A percentile compares a stretch with the other conserved stretches of the same genome.
These are phyloP conservation scores for Rhodophaea formosa DNA, from an alignment of 2,888 invertebrate species.

Conservation along the genomic window DNA sequence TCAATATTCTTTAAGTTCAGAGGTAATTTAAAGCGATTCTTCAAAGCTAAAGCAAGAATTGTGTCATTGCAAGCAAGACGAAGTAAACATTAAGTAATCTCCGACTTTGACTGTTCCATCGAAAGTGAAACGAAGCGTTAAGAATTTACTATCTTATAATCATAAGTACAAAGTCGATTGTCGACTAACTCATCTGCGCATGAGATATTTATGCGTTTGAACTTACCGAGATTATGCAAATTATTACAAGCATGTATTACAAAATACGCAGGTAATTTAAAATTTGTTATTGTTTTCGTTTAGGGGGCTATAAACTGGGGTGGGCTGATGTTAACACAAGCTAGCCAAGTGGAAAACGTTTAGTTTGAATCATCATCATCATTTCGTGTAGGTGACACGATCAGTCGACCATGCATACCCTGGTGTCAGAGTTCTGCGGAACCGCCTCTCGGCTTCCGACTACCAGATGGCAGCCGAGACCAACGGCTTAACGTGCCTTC, in stretches of 20 bases:
- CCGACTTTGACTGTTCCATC: not conserved
- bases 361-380: no score
- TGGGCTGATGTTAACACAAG: no score
- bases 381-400: no score
- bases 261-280: not conserved
- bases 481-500: no score
- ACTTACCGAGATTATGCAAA: constrained; percentile 5
- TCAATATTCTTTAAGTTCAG: no score
- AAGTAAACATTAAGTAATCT: constrained; percentile 5
- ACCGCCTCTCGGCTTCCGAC: no score
- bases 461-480: no score
- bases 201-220: not conserved
- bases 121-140: not conserved
- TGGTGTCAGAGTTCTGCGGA: no score
- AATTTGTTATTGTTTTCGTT: not conserved
- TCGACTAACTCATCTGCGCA: not conserved
- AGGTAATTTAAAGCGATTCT: no score
- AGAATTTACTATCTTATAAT: not conserved
- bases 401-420: no score
- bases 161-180: not conserved
- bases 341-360: no score
- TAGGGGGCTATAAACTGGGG: no score
- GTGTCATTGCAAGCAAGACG: constrained; percentile 7
- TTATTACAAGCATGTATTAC: not conserved
- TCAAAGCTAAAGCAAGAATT: not conserved